Evolutionary conservation across 2,797 vertebrate genomes (phyloP), one percentile per base, ranked within the genome.

Genomic region (Propithecus perrieri): DNA sequence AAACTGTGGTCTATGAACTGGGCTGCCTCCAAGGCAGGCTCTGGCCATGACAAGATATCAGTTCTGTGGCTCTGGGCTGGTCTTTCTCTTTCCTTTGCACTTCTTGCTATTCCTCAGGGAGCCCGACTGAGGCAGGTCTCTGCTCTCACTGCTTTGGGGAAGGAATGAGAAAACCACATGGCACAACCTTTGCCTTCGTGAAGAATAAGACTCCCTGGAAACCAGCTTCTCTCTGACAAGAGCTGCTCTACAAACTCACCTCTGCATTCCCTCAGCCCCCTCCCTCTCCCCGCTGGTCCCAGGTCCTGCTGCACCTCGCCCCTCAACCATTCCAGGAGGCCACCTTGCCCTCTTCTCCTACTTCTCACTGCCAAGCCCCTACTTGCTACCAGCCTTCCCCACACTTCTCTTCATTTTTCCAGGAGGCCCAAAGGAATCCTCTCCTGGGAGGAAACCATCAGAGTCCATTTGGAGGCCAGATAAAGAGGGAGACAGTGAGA

Each of bases 401-500:
- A 41, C 20, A 22, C 38, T 65, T 55, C 55, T 89, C 81, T 94
- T 80, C 87, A 48, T 79, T 88, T 59, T 90, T 90, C 85, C 89
- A 90, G 84, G 65, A 83, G 46, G 53, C 87, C 69, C 80, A 78
- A 63, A 92, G 75, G 72, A 97, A 78, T 55, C 48, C 57, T 93
- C 80, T 97, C 87, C 69, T 83, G 67, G 97, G 87, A 96, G 78
- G 55, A 93, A 96, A 79, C 43, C 48, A 91, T 96, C 89, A 87
- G 89, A 95, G 72, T 91, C 92, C 46, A 91, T 97, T 97, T 96
- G 94, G 69, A 97, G 96, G 85, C 50, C 74, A 92, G 81, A 89
- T 93, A 91, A 95, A 94, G 89, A 88, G 28, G 69, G 41, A 95
- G 94, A 96, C 81, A 95, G 57, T 96, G 97, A 97, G 96, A 98